These are phyloP conservation scores for Crax fasciolata DNA, from an alignment of 2,797 vertebrate species.

Conservation along the genomic window DNA sequence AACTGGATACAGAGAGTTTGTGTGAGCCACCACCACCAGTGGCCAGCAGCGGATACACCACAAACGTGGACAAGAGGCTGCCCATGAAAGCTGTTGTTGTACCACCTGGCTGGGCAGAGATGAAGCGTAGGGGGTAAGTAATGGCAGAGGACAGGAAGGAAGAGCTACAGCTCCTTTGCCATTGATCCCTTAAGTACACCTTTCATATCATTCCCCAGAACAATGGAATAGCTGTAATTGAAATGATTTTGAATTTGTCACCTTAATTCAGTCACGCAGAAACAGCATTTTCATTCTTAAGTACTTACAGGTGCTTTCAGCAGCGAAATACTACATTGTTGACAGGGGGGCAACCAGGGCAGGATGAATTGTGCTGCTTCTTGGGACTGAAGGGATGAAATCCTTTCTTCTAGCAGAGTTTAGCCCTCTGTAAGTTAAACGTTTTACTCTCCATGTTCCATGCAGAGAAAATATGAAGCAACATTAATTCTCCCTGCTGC, in stretches of 20 bases:
- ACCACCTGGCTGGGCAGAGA: fast-evolving
- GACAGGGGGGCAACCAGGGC: background rate
- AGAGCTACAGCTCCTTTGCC: background rate
- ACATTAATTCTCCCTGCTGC: background rate
- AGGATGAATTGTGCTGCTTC: background rate
- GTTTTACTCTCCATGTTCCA: background rate
- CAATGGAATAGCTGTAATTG: background rate
- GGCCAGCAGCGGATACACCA: fast-evolving
- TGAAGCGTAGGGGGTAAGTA: background rate
- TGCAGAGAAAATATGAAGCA: background rate
- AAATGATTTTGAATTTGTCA: conserved; percentile 1
- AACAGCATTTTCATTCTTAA: background rate
- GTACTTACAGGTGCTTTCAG: background rate
- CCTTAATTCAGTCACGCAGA: background rate
- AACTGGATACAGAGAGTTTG: background rate
- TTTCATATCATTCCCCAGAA: background rate
- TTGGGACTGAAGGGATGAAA: background rate
- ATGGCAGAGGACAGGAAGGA: background rate
- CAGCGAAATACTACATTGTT: background rate
- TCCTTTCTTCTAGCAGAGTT: background rate
- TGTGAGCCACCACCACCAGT: background rate
- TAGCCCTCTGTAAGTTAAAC: background rate
- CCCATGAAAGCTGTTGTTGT: background rate
- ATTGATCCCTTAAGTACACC: background rate
- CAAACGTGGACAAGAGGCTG: background rate